A percentile compares a stretch with the other conserved stretches of the same genome.
These are phyloP conservation scores for Ondatra zibethicus DNA, from an alignment of 2,113 vertebrate species.

Conservation along the genomic window DNA sequence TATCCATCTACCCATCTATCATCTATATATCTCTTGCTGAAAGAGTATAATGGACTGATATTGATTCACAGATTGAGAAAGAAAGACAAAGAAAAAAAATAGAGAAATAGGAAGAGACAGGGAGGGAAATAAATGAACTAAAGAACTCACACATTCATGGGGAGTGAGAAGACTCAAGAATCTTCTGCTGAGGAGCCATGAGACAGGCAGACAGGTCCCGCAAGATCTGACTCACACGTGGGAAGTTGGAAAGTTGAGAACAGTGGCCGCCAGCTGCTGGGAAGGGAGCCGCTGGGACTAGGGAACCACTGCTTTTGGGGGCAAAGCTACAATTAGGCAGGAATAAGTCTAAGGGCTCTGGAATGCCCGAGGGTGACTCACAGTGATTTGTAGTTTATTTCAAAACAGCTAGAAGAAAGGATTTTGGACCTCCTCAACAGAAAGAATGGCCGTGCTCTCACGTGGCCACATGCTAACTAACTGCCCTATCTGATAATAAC, in stretches of 20 bases:
- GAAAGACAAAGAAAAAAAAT: not conserved
- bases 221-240: not conserved
- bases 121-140: no score
- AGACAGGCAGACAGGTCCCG: not conserved
- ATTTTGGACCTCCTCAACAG: not conserved
- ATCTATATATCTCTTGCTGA: not conserved
- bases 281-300: accelerated
- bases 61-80: not conserved
- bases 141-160: accelerated
- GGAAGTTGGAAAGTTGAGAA: no score
- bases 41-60: not conserved
- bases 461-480: not conserved
- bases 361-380: no score
- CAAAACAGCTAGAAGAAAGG: not conserved
- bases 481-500: no score
- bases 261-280: not conserved
- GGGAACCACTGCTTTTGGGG: not conserved
- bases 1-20: no score
- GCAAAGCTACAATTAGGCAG: not conserved
- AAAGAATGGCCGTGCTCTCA: not conserved
- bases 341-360: not conserved
- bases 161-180: not conserved
- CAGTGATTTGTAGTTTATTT: not conserved
- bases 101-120: no score
- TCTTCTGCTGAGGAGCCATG: not conserved